phyloP scores from a whole-genome alignment of 2,113 vertebrate genomes.

The Colossoma macropomum region DNA sequence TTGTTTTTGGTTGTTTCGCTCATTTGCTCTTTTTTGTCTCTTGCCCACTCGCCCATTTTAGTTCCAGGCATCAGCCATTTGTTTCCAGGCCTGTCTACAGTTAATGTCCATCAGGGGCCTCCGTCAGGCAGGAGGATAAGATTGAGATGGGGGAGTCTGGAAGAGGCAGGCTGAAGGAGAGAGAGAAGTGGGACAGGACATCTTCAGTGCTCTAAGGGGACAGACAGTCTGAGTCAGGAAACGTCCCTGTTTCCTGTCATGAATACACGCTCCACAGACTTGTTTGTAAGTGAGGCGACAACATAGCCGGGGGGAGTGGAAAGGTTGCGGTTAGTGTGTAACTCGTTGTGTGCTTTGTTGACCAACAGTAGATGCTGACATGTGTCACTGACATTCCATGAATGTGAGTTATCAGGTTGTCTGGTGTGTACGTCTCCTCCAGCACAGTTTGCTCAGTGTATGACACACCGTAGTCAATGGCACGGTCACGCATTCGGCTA shows the following conservation, averaged over 20 bases:
- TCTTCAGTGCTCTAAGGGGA: neutral
- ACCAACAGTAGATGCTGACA: neutral
- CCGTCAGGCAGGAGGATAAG: constrained; percentile 48
- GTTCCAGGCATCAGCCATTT: constrained; percentile 34
- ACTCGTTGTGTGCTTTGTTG: neutral
- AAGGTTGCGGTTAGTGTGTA: neutral
- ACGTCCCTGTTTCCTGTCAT: neutral
- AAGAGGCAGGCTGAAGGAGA: constrained; percentile 9
- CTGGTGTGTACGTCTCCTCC: constrained; percentile 5
- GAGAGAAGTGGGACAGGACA: constrained; percentile 2
- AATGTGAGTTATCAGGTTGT: constrained; percentile 10
- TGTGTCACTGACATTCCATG: constrained; percentile 8
- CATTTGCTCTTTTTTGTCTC: constrained; percentile 24
- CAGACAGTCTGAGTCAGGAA: neutral
- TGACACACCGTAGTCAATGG: neutral
- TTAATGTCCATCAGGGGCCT: constrained; percentile 26
- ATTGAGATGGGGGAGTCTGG: constrained; percentile 41
- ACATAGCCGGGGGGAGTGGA: neutral
- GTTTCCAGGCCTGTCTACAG: constrained; percentile 50
- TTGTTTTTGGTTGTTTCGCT: constrained; percentile 31
- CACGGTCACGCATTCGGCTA: neutral
- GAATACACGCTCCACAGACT: neutral
- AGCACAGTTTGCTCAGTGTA: neutral
- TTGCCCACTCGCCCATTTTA: constrained; percentile 23
- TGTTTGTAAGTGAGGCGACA: neutral